These are phyloP conservation scores for Aurelia aurita DNA, from an alignment of 30 jellyfish, hydroid and myxozoan species.

Conservation along the genomic window DNA sequence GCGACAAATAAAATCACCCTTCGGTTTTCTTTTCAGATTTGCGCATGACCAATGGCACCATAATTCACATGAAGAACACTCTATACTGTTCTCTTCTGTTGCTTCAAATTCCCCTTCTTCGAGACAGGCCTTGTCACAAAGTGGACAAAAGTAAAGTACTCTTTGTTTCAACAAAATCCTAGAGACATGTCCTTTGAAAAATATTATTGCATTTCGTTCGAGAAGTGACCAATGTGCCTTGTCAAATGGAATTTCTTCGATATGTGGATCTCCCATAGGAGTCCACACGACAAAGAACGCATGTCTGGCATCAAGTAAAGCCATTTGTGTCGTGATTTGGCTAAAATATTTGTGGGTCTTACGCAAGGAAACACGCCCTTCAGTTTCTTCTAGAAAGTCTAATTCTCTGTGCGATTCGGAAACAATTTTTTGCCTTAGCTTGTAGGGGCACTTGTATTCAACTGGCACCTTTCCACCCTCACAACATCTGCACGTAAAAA, in stretches of 20 bases:
- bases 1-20: conserved; percentile 1
- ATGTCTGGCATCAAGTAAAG: conserved; percentile 7
- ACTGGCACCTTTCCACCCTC: neutral
- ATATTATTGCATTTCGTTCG: conserved; percentile 2
- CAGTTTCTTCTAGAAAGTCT: conserved; percentile 20
- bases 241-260: conserved; percentile 22
- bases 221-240: conserved; percentile 8
- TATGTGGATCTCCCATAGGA: conserved; percentile 1
- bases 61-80: neutral
- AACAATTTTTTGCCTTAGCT: conserved; percentile 14
- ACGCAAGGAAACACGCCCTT: conserved; percentile 7
- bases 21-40: neutral
- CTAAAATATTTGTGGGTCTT: conserved; percentile 59
- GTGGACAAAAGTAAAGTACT: neutral
- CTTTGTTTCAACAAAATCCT: conserved; percentile 4
- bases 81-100: neutral
- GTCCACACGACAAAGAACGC: conserved; percentile 51
- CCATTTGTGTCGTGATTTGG: conserved; percentile 46
- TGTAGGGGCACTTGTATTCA: conserved; percentile 63
- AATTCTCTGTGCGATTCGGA: conserved; percentile 13
- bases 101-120: conserved; percentile 16
- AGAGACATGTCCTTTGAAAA: conserved; percentile 33
- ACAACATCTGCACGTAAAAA: conserved; percentile 47
- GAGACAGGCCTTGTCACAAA: conserved; percentile 26
- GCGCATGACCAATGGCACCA: conserved; percentile 33